Evolutionary conservation across 2,113 vertebrate species (phyloP), one percentile per base, ranked within the genome.

Genomic region (Piaya cayana): DNA sequence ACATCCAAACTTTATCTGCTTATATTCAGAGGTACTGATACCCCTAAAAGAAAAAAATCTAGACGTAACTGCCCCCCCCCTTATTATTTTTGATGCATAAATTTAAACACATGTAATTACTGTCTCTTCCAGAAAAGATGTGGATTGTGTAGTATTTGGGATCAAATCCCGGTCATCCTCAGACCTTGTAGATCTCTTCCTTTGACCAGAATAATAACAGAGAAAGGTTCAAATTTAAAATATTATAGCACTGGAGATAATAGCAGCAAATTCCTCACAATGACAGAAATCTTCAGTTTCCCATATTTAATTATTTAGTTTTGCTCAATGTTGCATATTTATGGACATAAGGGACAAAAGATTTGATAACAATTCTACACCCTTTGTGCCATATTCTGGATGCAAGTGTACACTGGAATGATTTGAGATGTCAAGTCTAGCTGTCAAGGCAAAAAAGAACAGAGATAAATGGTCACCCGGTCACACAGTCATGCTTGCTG

Each of bases 381-480:
- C 32, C 43, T 60, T 58, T 60, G 19, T 89, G 52, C 67, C 56
- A 26, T 81, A 2, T 68, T 87, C 94, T 80, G 74, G 62, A 63
- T 82, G 63, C 71, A 34, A 89, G 37, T 23, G 49, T 82, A 52
- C 1, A 3, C 74, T 82, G 79, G 47, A 83, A 87, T 78, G 89
- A 72, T 53, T 90, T 4, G 20, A 92, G 69, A 92, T 80, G 67
- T 82, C 75, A 86, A 55, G 60, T 36, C 60, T 42, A 82, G 53
- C 37, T 94, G 89, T 94, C 91, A 97, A 86, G 67, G 68, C 32
- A 62, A 77, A 92, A 93, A 86, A 68, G 53, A 85, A 63, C 43
- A 91, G 88, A 94, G 70, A 95, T 69, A 96, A 96, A 89, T 59
- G 62, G 88, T 90, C 65, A 89, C 32, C 56, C 78, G 43, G 25